phyloP scores from a whole-genome alignment of 2,888 invertebrate species.

The Liodrosophila aerea region DNA sequence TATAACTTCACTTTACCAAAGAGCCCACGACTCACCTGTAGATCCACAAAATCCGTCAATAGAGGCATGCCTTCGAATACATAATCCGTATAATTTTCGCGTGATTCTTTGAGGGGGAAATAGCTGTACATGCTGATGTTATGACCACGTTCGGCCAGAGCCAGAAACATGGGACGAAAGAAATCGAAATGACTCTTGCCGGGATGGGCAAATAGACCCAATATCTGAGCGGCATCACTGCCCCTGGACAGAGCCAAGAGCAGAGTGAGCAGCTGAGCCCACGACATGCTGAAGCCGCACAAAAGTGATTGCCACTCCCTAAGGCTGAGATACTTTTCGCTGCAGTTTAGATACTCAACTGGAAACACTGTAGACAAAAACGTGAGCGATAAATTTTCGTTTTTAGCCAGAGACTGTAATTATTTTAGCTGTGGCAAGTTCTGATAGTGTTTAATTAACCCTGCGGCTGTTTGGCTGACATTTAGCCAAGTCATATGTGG shows the following conservation, averaged over 20 bases:
- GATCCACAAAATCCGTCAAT: conserved; percentile 70
- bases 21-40: conserved; percentile 72
- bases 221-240: conserved; percentile 59
- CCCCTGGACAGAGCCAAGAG: conserved; percentile 5
- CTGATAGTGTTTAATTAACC: neutral
- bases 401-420: too few species aligned
- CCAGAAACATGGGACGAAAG: conserved; percentile 81
- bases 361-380: too few species aligned
- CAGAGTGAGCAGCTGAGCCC: conserved; percentile 1
- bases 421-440: conserved; percentile 8
- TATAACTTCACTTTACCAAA: too few species aligned
- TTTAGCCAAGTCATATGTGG: too few species aligned
- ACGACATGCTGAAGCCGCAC: conserved; percentile 20
- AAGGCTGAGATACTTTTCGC: neutral
- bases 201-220: conserved; percentile 82
- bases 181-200: conserved; percentile 82
- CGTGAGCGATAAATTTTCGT: too few species aligned
- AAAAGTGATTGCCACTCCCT: conserved; percentile 7
- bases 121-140: conserved; percentile 82
- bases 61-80: conserved; percentile 65
- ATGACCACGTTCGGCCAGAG: conserved; percentile 81
- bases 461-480: too few species aligned
- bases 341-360: too few species aligned
- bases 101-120: conserved; percentile 79
- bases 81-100: conserved; percentile 76